Evolutionary conservation across 2,888 invertebrate species (phyloP).

Genomic region (Xestia rhomboidea): DNA sequence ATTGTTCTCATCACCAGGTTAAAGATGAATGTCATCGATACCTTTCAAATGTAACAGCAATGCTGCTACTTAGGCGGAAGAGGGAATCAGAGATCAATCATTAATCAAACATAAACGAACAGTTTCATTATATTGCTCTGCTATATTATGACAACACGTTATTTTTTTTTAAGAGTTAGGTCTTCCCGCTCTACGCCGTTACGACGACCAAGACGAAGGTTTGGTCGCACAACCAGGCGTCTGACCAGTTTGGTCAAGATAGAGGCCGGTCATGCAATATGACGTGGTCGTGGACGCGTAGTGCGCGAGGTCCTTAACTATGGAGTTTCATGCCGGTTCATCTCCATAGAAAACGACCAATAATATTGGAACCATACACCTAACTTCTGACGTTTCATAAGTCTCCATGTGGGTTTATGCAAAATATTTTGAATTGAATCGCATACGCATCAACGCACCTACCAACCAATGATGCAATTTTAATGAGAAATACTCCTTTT

Average conservation of each 20-base stretch:
- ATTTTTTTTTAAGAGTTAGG: too few relatives aligned
- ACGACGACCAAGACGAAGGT: too few relatives aligned
- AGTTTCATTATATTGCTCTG: background rate
- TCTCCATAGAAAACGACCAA: background rate
- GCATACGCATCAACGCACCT: background rate
- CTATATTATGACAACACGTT: too few relatives aligned
- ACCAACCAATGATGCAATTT: constrained; percentile 16
- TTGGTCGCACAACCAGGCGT: background rate
- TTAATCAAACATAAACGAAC: background rate
- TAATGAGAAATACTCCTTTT: background rate
- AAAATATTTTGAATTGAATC: background rate
- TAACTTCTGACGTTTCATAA: background rate
- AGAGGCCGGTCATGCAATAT: background rate
- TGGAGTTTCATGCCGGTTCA: background rate
- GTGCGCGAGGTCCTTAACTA: background rate
- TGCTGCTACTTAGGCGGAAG: too few relatives aligned
- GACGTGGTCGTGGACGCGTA: background rate
- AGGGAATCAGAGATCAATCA: background rate
- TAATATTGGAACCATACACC: background rate
- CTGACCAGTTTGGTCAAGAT: background rate
- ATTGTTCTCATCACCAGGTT: background rate
- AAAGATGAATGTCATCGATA: background rate
- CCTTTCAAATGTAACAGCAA: background rate
- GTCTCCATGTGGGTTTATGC: background rate
- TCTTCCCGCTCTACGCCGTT: too few relatives aligned